Evolutionary conservation across 2,113 vertebrate species (phyloP), one percentile per base, ranked within the genome.

Genomic region (Empidonax alnorum): DNA sequence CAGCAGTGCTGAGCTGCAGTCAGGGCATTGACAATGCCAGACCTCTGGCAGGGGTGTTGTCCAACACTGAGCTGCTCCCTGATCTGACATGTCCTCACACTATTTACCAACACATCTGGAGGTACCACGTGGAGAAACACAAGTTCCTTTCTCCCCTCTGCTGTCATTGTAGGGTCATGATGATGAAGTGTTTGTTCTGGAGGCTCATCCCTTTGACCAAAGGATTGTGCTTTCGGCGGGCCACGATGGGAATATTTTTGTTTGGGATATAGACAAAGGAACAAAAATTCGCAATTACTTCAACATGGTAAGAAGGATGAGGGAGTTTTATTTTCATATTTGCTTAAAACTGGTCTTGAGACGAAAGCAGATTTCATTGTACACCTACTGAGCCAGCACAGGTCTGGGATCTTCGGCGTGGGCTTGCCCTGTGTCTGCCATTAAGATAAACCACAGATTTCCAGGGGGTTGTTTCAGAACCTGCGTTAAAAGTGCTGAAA

Each of bases 281-380:
- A 97, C 97, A 69, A 99, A 99, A 98, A 99, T 99, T 77, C 98
- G 99, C 68, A 99, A 99, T 98, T 99, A 99, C 95, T 99, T 99
- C 87, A 99, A 99, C 95, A 99, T 99, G 99, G 99, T 99, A 98
- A 98, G 95, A 46, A 52, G 24, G 16, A 6, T 10, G 33, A 41
- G 16, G 50, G 23, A 58, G 18, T 58, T 46, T n/a, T 22, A 10
- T 52, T 52, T 52, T 10, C 13, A 27, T 2, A 4, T 35, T 42
- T 56, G 21, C n/a, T 15, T 65, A 84, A 74, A 96, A 44, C 17
- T 69, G 15, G 20, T 37, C 76, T 44, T 76, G 55, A 44, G 61
- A 84, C 17, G 65, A 82, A 89, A 65, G 22, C 67, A 73, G 66
- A n/a, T 79, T 67, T 87, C 25, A 35, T 41, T 31, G 2, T 46